These are phyloP conservation scores for Drosophila kepulauana DNA, from an alignment of 1,140 invertebrate genomes.

Conservation along the genomic window DNA sequence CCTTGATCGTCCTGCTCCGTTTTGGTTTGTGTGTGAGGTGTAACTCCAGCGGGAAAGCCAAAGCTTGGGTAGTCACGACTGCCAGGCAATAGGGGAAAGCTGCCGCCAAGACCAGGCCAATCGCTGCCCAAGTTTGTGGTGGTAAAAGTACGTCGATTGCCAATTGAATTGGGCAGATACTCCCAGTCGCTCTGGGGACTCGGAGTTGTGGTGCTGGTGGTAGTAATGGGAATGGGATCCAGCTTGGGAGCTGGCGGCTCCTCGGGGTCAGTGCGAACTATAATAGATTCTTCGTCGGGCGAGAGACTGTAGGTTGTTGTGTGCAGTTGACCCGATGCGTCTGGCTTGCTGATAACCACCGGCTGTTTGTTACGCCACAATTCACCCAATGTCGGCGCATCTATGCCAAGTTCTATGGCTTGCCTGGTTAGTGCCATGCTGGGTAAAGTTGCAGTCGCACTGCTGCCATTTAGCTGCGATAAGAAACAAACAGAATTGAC, in stretches of 20 bases:
- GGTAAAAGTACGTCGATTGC: neutral
- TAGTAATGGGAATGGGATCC: neutral
- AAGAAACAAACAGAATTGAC: slow-evolving; percentile 1
- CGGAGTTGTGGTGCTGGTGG: neutral
- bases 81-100: neutral
- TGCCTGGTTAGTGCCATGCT: slow-evolving; percentile 32
- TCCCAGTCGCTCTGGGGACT: slow-evolving; percentile 63
- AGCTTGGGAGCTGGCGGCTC: neutral
- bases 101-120: slow-evolving; percentile 23
- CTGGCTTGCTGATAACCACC: slow-evolving; percentile 39
- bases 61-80: slow-evolving; percentile 29
- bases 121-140: neutral
- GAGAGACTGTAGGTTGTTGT: slow-evolving; percentile 48
- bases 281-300: slow-evolving; percentile 28
- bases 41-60: slow-evolving; percentile 46
- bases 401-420: slow-evolving; percentile 46
- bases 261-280: neutral
- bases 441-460: slow-evolving; percentile 1
- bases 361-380: slow-evolving; percentile 57
- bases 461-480: slow-evolving; percentile 28
- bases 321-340: slow-evolving; percentile 18
- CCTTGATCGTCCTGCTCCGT: slow-evolving; percentile 56
- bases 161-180: slow-evolving; percentile 23
- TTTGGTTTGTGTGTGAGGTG: slow-evolving; percentile 49
- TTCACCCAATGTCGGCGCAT: slow-evolving; percentile 37